phyloP scores from a whole-genome alignment of 2,888 invertebrate species.

The Odontomyia ornata region DNA sequence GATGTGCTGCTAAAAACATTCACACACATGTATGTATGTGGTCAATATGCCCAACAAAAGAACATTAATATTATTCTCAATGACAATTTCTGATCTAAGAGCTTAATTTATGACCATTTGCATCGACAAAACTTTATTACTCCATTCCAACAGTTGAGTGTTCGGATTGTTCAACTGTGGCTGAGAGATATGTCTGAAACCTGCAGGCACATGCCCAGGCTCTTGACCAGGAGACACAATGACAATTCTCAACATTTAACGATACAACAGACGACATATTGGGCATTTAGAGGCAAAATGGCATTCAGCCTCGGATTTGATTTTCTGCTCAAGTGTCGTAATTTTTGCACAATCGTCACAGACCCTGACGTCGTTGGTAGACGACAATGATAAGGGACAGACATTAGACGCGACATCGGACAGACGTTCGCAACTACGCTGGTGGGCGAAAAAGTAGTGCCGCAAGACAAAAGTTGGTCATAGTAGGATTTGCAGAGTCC shows the following conservation, averaged over 20 bases:
- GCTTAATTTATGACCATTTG: constrained; percentile 23
- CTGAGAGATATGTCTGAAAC: neutral
- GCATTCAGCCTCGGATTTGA: constrained; percentile 11
- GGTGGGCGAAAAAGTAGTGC: constrained; percentile 9
- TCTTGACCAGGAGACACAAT: neutral
- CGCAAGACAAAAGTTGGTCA: neutral
- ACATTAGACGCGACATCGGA: constrained; percentile 35
- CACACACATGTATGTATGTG: neutral
- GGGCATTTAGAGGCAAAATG: constrained; percentile 20
- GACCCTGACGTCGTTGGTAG: constrained; percentile 8
- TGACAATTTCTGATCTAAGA: constrained; percentile 15
- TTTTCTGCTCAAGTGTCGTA: neutral
- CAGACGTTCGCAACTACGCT: neutral
- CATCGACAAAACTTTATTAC: constrained; percentile 31
- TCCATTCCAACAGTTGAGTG: neutral
- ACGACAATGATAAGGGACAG: constrained; percentile 20
- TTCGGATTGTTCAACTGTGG: neutral
- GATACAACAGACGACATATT: constrained; percentile 5
- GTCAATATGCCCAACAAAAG: constrained; percentile 13
- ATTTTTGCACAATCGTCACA: neutral
- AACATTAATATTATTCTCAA: constrained; percentile 14
- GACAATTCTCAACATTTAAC: neutral
- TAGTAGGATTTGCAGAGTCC: neutral
- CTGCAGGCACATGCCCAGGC: constrained; percentile 13
- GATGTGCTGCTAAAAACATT: no score